A percentile compares a stretch with the other conserved stretches of the same genome.
Evolutionary conservation across 2,797 vertebrate species (phyloP).

Genomic region (Melanotaenia trifasciata): DNA sequence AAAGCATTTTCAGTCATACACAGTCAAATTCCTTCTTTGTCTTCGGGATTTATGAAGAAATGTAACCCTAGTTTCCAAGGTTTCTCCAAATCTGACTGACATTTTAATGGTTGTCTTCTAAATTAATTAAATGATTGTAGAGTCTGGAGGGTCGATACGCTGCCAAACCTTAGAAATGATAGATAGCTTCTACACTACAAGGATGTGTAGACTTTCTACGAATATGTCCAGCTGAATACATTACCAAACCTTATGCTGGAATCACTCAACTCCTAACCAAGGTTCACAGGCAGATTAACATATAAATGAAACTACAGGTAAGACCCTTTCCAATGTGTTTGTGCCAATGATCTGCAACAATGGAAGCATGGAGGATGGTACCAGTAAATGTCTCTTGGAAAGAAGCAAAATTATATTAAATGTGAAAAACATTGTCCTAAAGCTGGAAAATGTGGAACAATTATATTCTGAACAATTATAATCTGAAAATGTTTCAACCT

Average conservation of each 20-base stretch:
- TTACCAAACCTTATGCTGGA: conserved; percentile 59
- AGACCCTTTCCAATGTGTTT: conserved; percentile 57
- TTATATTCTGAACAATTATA: not conserved
- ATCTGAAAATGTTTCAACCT: conserved; percentile 1
- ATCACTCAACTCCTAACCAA: conserved; percentile 67
- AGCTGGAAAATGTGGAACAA: conserved; percentile 5
- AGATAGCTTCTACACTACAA: conserved; percentile 50
- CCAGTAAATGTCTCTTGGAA: conserved; percentile 16
- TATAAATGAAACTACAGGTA: conserved; percentile 77
- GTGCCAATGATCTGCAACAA: conserved; percentile 40
- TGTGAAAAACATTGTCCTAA: not conserved
- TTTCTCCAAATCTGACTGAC: conserved; percentile 55
- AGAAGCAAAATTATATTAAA: conserved; percentile 3
- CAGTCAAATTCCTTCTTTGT: conserved; percentile 47
- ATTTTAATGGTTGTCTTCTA: conserved; percentile 57
- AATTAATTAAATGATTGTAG: conserved; percentile 60
- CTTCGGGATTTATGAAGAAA: conserved; percentile 57
- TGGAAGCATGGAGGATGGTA: conserved; percentile 33
- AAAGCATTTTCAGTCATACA: conserved; percentile 36
- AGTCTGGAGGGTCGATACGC: conserved; percentile 46
- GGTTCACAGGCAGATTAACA: conserved; percentile 74
- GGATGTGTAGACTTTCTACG: conserved; percentile 61
- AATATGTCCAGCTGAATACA: conserved; percentile 63
- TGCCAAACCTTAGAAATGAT: conserved; percentile 59
- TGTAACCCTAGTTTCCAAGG: conserved; percentile 39